A percentile compares a stretch with the other conserved stretches of the same genome.
Conservation (phyloP, 1,140 invertebrate genomes). For the Drosophila ogumai region DNA sequence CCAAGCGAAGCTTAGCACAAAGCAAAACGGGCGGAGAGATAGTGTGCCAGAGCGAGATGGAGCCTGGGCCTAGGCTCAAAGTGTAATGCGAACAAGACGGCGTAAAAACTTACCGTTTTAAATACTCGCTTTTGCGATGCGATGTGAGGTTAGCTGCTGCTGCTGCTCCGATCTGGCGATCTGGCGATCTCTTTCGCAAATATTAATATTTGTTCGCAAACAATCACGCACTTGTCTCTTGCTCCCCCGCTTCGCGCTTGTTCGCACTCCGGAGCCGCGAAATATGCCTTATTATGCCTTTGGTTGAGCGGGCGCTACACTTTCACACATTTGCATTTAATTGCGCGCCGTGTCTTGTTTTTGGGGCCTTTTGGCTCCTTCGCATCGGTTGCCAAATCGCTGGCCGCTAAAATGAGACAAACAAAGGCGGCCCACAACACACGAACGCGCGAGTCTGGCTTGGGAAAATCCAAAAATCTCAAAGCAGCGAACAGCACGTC, state of each 20-base stretch:
- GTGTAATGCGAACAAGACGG: slow-evolving; percentile 36
- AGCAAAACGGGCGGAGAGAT: slow-evolving; percentile 14
- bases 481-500: slow-evolving; percentile 39
- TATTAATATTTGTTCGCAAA: slow-evolving; percentile 37
- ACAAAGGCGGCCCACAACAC: slow-evolving; percentile 45
- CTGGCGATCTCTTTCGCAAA: slow-evolving; percentile 24
- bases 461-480: slow-evolving; percentile 24
- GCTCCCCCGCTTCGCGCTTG: slow-evolving; percentile 24
- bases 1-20: slow-evolving; percentile 57
- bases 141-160: slow-evolving; percentile 49
- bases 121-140: slow-evolving; percentile 25
- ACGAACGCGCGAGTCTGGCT: slow-evolving; percentile 50
- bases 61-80: slow-evolving; percentile 28
- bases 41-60: slow-evolving; percentile 13
- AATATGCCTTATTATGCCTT: slow-evolving; percentile 24
- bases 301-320: slow-evolving; percentile 53
- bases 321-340: slow-evolving; percentile 81
- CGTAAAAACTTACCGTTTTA: slow-evolving; percentile 70
- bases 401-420: slow-evolving; percentile 49
- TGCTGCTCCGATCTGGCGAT: slow-evolving; percentile 12
- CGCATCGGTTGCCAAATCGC: slow-evolving; percentile 70
- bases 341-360: slow-evolving; percentile 64
- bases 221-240: slow-evolving; percentile 34
- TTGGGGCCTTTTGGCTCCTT: slow-evolving; percentile 39
- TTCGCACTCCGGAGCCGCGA: slow-evolving; percentile 43